These are phyloP conservation scores for Siderastrea siderea DNA, from an alignment of 92 coral and sea anemone genomes.

Conservation along the genomic window DNA sequence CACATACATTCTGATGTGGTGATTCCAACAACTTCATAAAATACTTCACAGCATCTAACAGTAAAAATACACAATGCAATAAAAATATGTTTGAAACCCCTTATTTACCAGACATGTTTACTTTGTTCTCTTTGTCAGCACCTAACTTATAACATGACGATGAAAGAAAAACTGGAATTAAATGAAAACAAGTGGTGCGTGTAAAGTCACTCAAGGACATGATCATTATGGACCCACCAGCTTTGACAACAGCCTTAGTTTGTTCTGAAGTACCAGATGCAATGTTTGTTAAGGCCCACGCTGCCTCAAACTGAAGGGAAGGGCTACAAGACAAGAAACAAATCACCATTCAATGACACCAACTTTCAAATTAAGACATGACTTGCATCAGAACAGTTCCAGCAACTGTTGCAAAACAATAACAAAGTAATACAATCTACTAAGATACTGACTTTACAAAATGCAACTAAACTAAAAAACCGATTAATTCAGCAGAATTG, in stretches of 20 bases:
- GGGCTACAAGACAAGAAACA: constrained; percentile 59
- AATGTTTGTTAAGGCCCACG: constrained; percentile 98
- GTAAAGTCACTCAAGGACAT: neutral
- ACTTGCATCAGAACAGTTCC: too few relatives aligned
- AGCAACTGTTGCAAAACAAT: too few relatives aligned
- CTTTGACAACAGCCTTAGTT: constrained; percentile 97
- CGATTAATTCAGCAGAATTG: too few relatives aligned
- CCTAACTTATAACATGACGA: neutral
- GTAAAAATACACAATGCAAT: neutral
- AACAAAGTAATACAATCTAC: too few relatives aligned
- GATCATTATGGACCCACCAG: constrained; percentile 71
- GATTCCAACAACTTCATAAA: constrained; percentile 94
- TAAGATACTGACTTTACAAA: too few relatives aligned
- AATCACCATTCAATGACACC: neutral
- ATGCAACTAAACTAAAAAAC: too few relatives aligned
- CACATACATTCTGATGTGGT: constrained; percentile 98
- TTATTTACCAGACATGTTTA: neutral
- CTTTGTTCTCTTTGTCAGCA: too few relatives aligned
- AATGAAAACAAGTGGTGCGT: neutral
- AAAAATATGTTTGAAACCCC: neutral
- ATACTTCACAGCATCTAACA: constrained; percentile 92
- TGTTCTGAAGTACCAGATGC: constrained; percentile 99
- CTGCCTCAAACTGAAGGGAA: constrained; percentile 99
- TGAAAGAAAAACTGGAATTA: neutral
- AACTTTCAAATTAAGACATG: too few relatives aligned